These are phyloP conservation scores for Heterochromis multidens DNA, from an alignment of 2,113 vertebrate species.

Conservation along the genomic window DNA sequence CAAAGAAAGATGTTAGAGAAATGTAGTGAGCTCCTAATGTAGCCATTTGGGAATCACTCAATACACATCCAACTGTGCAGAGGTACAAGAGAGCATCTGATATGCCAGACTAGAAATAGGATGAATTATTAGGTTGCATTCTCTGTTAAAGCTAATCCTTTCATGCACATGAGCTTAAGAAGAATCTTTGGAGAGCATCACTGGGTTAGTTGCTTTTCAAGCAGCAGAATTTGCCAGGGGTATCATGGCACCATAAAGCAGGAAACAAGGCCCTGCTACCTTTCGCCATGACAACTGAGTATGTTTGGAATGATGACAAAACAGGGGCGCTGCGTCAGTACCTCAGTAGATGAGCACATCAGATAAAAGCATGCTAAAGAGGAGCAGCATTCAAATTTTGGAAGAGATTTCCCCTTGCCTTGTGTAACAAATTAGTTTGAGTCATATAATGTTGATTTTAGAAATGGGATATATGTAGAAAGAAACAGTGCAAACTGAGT, in stretches of 20 bases:
- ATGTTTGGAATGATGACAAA: conserved; percentile 43
- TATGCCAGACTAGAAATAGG: conserved; percentile 1
- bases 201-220: conserved; percentile 42
- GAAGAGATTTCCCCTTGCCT: conserved; percentile 25
- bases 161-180: conserved; percentile 45
- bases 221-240: conserved; percentile 1
- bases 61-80: conserved; percentile 14
- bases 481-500: conserved; percentile 29
- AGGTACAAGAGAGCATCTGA: not conserved
- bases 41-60: conserved; percentile 13
- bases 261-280: conserved; percentile 11
- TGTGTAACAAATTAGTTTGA: conserved; percentile 35
- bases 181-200: not conserved
- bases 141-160: conserved; percentile 4
- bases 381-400: not conserved
- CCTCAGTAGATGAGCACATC: not conserved
- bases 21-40: conserved; percentile 62
- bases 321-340: conserved; percentile 24
- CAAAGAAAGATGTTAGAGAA: conserved; percentile 69
- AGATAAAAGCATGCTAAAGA: conserved; percentile 20
- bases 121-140: not conserved
- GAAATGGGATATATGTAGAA: conserved; percentile 11
- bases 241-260: conserved; percentile 11
- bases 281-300: conserved; percentile 34
- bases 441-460: conserved; percentile 39